These are phyloP conservation scores for Magallana ariakensis DNA, from an alignment of 1,140 invertebrate species.

Conservation along the genomic window DNA sequence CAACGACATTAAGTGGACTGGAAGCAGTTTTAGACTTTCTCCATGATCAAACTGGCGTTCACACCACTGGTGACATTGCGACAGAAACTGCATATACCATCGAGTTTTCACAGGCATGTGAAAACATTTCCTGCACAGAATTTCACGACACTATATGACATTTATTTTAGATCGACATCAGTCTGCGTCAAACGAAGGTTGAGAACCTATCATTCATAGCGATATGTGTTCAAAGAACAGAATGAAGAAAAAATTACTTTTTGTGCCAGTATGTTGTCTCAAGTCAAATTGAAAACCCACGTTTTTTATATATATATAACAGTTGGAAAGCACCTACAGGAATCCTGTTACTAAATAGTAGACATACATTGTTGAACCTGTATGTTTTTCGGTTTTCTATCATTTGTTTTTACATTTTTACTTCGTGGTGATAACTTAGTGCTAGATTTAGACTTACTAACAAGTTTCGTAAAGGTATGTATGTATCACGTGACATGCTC, in stretches of 20 bases:
- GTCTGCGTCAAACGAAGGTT: conserved; percentile 10
- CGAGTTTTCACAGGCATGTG: background rate
- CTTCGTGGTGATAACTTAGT: conserved; percentile 16
- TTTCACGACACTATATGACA: background rate
- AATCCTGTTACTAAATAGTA: too few species aligned
- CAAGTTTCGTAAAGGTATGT: background rate
- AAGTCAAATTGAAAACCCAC: background rate
- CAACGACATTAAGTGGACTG: conserved; percentile 1
- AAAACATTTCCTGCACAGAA: conserved; percentile 2
- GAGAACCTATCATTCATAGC: conserved; percentile 6
- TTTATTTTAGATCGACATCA: conserved; percentile 2
- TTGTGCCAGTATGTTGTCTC: conserved; percentile 24
- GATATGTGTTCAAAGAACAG: conserved; percentile 21
- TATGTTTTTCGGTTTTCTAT: too few species aligned
- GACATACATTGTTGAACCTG: too few species aligned
- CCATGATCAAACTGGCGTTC: background rate
- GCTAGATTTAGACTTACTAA: conserved; percentile 12
- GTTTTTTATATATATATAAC: background rate
- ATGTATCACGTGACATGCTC: background rate
- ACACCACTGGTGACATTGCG: background rate
- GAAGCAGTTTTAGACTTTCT: background rate
- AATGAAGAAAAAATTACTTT: background rate
- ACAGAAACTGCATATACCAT: background rate
- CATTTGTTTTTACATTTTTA: too few species aligned
- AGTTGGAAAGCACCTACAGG: too few species aligned